Conservation (phyloP, 2,113 vertebrate species). For the Theropithecus gelada region DNA sequence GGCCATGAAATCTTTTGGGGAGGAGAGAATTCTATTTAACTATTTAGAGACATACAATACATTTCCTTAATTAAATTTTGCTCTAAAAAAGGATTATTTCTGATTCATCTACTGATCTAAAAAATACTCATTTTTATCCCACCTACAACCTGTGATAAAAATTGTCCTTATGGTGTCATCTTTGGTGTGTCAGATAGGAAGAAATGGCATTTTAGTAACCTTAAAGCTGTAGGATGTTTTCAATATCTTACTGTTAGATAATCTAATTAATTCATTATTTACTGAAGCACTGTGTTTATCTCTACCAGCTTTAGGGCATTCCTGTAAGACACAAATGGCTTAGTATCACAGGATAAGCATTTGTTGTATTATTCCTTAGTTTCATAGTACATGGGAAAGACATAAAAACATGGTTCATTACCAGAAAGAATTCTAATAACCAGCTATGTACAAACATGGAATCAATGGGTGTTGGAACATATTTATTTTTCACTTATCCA, state of each 20-base stretch:
- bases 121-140: background rate
- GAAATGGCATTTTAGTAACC: background rate
- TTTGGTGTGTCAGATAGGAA: background rate
- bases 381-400: background rate
- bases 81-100: background rate
- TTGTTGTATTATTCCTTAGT: background rate
- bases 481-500: background rate
- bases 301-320: background rate
- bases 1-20: background rate
- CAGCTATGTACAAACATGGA: background rate
- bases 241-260: background rate
- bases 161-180: background rate
- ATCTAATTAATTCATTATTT: background rate
- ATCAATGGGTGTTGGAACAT: background rate
- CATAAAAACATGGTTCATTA: background rate
- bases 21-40: background rate
- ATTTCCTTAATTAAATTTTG: background rate
- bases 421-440: background rate
- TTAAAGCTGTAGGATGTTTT: background rate
- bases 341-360: background rate
- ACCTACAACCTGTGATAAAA: background rate
- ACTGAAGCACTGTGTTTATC: background rate
- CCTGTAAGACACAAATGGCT: background rate
- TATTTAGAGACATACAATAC: background rate
- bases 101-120: background rate